Conservation (phyloP, 2,113 vertebrate genomes). For the Himantopus leucocephalus region DNA sequence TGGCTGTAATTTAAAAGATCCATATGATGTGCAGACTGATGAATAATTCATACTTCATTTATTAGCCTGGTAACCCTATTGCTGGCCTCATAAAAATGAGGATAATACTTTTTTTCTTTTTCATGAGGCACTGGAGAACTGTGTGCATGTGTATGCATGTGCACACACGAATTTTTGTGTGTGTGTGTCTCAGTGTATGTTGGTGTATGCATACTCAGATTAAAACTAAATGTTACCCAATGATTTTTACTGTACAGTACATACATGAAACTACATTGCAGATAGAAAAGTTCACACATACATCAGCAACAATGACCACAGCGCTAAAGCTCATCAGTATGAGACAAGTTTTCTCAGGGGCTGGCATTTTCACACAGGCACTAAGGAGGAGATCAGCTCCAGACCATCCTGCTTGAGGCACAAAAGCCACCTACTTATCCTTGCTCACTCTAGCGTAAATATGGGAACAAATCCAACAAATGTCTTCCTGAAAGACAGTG, state of each 20-base stretch:
- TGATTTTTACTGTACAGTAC: background rate
- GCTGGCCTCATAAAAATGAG: conserved; percentile 68
- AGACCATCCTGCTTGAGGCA: background rate
- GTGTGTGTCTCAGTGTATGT: background rate
- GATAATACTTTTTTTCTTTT: conserved; percentile 41
- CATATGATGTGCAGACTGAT: conserved; percentile 14
- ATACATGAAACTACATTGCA: background rate
- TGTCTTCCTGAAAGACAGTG: background rate
- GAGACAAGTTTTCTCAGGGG: background rate
- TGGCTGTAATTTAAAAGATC: conserved; percentile 65
- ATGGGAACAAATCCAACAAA: background rate
- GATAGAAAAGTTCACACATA: background rate
- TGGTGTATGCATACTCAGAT: background rate
- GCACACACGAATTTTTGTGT: background rate
- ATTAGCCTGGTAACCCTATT: conserved; percentile 68
- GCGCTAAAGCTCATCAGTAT: background rate
- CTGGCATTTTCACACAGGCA: background rate
- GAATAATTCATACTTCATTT: conserved; percentile 76
- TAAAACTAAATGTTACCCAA: background rate
- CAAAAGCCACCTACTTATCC: background rate
- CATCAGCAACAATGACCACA: background rate
- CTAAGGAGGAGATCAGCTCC: background rate
- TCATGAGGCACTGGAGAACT: background rate
- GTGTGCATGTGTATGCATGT: background rate
- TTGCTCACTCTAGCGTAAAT: background rate